These are phyloP conservation scores for Fulmarus glacialis DNA, from an alignment of 2,113 vertebrate species.

Conservation along the genomic window DNA sequence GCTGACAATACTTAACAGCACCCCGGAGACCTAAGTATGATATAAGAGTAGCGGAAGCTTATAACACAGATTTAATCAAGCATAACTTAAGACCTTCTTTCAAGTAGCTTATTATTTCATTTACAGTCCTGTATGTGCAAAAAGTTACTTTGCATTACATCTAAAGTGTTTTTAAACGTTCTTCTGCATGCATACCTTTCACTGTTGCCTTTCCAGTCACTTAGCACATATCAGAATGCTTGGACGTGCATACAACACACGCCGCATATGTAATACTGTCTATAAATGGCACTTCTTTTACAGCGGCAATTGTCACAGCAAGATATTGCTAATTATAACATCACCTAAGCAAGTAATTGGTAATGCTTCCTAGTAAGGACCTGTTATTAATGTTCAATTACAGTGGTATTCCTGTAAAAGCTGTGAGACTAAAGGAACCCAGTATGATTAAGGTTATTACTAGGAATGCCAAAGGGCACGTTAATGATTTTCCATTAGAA, in stretches of 20 bases:
- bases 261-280: background rate
- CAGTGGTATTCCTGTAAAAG: background rate
- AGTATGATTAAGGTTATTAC: background rate
- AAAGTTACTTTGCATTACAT: background rate
- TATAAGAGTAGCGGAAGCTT: background rate
- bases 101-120: constrained; percentile 42
- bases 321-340: constrained; percentile 51
- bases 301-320: constrained; percentile 39
- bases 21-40: constrained; percentile 29
- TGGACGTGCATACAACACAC: background rate
- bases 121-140: constrained; percentile 11
- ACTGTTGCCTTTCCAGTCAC: background rate
- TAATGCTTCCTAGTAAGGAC: constrained; percentile 4
- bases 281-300: constrained; percentile 26
- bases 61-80: constrained; percentile 48
- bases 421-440: background rate
- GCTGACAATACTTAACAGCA: constrained; percentile 37
- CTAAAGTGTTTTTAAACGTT: background rate
- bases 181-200: background rate
- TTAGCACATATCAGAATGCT: background rate
- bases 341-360: constrained; percentile 34
- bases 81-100: constrained; percentile 28
- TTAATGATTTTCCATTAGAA: background rate
- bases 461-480: background rate
- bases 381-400: constrained; percentile 29